These are phyloP conservation scores for Rhyacophila brunnea DNA, from an alignment of 1,140 invertebrate species.

Conservation along the genomic window DNA sequence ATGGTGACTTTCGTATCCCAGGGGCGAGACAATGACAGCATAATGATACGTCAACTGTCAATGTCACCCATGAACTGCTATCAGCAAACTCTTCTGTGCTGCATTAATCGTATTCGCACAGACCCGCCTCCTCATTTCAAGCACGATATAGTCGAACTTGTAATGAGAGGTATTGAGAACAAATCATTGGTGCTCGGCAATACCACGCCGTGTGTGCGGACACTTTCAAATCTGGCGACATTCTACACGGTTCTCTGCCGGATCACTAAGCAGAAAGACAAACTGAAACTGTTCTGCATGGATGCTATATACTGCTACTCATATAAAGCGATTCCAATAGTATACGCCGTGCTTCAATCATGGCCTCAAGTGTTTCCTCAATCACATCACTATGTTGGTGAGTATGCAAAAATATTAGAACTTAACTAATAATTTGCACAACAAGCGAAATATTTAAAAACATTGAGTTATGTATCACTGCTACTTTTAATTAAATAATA, in stretches of 20 bases:
- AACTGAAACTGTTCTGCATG: conserved; percentile 45
- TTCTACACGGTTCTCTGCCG: conserved; percentile 48
- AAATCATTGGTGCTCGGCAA: conserved; percentile 44
- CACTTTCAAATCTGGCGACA: conserved; percentile 43
- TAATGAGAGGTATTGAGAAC: conserved; percentile 45
- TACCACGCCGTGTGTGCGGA: conserved; percentile 40
- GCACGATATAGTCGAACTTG: conserved; percentile 28
- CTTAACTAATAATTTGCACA: too few relatives aligned
- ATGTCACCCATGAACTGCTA: conserved; percentile 9
- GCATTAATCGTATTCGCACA: conserved; percentile 13
- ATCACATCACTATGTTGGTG: conserved; percentile 17
- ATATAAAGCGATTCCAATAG: conserved; percentile 43
- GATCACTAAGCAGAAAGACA: conserved; percentile 41
- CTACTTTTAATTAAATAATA: too few relatives aligned
- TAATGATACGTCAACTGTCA: background rate
- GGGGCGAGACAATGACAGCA: background rate
- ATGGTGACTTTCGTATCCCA: conserved; percentile 20
- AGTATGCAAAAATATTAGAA: background rate
- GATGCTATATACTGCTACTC: conserved; percentile 52
- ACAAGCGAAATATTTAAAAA: too few relatives aligned
- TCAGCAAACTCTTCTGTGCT: conserved; percentile 13
- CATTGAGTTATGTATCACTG: too few relatives aligned
- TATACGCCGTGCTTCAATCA: conserved; percentile 46
- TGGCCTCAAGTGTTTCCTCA: conserved; percentile 48
- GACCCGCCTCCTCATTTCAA: conserved; percentile 18